Evolutionary conservation across 1,140 invertebrate species (phyloP).

Genomic region (Saccostrea echinata): DNA sequence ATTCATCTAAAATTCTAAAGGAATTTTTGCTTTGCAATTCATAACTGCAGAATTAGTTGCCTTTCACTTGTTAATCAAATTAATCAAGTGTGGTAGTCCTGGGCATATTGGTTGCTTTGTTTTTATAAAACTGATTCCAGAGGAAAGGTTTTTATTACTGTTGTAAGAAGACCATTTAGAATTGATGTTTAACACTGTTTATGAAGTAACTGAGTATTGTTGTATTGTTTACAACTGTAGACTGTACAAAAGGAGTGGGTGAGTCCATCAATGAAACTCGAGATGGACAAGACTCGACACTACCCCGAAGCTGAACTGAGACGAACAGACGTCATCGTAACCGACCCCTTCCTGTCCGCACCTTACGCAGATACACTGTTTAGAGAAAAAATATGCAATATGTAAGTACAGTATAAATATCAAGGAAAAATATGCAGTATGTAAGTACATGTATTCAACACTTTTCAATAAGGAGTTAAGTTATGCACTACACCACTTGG

Average conservation of each 20-base stretch:
- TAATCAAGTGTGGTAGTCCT: too few species aligned
- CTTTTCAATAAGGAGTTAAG: not conserved
- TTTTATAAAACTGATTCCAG: too few species aligned
- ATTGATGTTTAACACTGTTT: too few species aligned
- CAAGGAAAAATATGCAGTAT: not conserved
- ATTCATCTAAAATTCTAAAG: too few species aligned
- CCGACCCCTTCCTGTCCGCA: conserved; percentile 55
- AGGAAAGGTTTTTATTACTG: too few species aligned
- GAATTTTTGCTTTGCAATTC: too few species aligned
- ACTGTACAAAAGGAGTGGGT: conserved; percentile 58
- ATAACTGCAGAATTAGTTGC: too few species aligned
- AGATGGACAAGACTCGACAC: conserved; percentile 32
- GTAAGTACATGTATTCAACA: not conserved
- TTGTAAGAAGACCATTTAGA: too few species aligned
- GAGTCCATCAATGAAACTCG: conserved; percentile 45
- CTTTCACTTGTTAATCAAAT: too few species aligned
- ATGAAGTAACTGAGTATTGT: too few species aligned
- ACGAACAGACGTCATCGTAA: conserved; percentile 38
- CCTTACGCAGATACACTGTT: conserved; percentile 53
- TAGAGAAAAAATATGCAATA: conserved; percentile 47
- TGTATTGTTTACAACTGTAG: conserved; percentile 28
- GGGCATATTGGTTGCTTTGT: too few species aligned
- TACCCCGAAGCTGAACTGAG: conserved; percentile 49
- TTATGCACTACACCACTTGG: too few species aligned
- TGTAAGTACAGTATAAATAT: conserved; percentile 45